Evolutionary conservation across 2,797 vertebrate genomes (phyloP).

Genomic region (Sparus aurata): DNA sequence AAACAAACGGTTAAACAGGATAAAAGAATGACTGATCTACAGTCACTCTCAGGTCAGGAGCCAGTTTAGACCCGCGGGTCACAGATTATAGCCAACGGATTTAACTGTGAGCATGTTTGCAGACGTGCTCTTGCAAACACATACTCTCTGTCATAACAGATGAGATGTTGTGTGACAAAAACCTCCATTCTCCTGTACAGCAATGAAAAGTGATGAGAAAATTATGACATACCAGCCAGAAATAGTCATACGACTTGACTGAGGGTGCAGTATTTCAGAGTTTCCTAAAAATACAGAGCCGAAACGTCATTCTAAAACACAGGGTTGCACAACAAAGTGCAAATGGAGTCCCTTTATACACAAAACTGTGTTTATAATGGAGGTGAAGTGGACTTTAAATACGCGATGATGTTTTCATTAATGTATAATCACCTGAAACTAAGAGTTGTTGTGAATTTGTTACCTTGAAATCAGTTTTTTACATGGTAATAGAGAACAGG

Average conservation of each 20-base stretch:
- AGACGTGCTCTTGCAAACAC: not conserved
- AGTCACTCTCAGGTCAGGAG: not conserved
- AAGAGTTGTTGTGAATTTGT: too few relatives aligned
- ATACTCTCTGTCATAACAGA: not conserved
- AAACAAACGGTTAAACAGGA: not conserved
- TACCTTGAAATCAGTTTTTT: too few relatives aligned
- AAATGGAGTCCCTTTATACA: too few relatives aligned
- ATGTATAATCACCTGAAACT: too few relatives aligned
- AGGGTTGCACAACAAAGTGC: too few relatives aligned
- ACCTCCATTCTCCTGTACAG: not conserved
- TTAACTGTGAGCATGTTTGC: conserved; percentile 3
- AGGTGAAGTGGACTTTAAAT: too few relatives aligned
- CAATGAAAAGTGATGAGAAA: not conserved
- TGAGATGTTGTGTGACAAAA: not conserved
- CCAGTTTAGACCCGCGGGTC: not conserved
- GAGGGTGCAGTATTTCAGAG: too few relatives aligned
- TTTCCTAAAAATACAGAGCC: not conserved
- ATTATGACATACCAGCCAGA: not conserved
- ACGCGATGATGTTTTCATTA: too few relatives aligned
- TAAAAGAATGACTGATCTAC: not conserved
- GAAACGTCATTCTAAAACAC: too few relatives aligned
- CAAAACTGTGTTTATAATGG: too few relatives aligned
- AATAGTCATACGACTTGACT: not conserved
- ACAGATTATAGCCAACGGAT: conserved; percentile 12
- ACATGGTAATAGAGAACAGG: too few relatives aligned